These are phyloP conservation scores for Prunella strophiata DNA, from an alignment of 2,797 vertebrate genomes.

Conservation along the genomic window DNA sequence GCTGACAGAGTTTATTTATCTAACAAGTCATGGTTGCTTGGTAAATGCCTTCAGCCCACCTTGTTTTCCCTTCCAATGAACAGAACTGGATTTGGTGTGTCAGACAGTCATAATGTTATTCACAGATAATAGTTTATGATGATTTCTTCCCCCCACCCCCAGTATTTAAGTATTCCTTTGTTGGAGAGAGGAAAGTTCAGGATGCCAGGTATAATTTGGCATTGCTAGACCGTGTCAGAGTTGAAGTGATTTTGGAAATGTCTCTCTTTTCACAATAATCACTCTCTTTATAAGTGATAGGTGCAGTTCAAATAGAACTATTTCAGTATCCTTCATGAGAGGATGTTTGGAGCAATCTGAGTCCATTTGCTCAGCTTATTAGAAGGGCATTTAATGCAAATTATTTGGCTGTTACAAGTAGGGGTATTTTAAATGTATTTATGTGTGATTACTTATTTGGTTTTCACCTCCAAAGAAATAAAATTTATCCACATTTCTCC, in stretches of 20 bases:
- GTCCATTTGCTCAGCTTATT: not conserved
- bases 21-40: not conserved
- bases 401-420: not conserved
- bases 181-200: not conserved
- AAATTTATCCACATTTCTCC: not conserved
- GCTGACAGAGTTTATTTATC: not conserved
- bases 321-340: not conserved
- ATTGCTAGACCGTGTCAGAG: not conserved
- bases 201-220: not conserved
- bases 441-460: not conserved
- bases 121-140: not conserved
- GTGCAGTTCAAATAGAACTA: not conserved
- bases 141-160: accelerated
- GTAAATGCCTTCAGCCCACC: not conserved
- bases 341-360: not conserved
- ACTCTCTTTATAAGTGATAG: not conserved
- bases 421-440: not conserved
- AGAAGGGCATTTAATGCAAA: not conserved
- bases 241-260: not conserved
- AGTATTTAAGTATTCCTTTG: not conserved
- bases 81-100: not conserved
- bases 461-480: not conserved
- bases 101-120: not conserved
- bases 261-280: not conserved
- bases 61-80: not conserved